Conservation (phyloP, 2,113 vertebrate genomes). For the Micromys minutus region DNA sequence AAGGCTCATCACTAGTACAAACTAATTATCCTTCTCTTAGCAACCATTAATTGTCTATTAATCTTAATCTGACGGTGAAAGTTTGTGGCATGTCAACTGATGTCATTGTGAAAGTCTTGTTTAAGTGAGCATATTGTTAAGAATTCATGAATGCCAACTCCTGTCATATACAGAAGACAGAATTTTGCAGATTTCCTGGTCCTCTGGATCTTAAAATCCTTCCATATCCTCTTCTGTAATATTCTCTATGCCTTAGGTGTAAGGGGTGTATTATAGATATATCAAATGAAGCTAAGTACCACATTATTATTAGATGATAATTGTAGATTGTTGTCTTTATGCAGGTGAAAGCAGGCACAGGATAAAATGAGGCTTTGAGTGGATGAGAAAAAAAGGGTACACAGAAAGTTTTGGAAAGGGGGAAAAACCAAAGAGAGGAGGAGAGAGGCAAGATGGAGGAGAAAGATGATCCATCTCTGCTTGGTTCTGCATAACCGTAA, state of each 20-base stretch:
- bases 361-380: too few species aligned
- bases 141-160: not conserved
- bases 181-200: not conserved
- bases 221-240: not conserved
- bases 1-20: too few species aligned
- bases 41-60: not conserved
- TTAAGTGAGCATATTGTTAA: not conserved
- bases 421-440: too few species aligned
- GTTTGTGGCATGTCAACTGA: not conserved
- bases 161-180: not conserved
- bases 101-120: not conserved
- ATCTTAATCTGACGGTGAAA: not conserved
- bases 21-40: not conserved
- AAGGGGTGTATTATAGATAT: not conserved
- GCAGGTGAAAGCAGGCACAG: too few species aligned
- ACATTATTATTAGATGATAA: not conserved
- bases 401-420: too few species aligned
- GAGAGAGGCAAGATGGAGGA: too few species aligned
- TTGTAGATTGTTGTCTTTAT: too few species aligned
- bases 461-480: too few species aligned
- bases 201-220: not conserved
- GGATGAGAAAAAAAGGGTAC: too few species aligned
- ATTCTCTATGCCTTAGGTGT: not conserved
- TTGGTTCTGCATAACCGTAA: too few species aligned
- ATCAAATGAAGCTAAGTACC: not conserved